A percentile compares a stretch with the other conserved stretches of the same genome.
phyloP scores from a whole-genome alignment of 23 tunicate genomes.

The Styela plicata region DNA sequence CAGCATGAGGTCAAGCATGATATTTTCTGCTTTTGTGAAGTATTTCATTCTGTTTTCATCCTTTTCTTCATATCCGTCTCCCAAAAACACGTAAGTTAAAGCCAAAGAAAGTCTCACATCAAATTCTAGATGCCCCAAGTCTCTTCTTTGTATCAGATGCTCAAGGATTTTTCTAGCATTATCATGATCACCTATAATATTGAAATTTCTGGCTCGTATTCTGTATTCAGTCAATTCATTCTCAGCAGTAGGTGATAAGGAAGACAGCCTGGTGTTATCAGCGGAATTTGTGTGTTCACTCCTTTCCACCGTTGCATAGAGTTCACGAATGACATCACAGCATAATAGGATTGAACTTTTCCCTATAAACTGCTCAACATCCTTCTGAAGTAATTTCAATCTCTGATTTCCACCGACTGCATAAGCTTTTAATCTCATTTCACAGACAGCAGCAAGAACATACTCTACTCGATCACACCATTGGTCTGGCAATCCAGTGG shows the following conservation, averaged over 20 bases:
- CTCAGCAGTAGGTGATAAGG: not conserved
- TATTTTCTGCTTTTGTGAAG: not conserved
- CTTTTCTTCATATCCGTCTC: not conserved
- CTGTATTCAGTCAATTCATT: not conserved
- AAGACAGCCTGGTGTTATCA: not conserved
- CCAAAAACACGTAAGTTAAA: not conserved
- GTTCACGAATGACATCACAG: not conserved
- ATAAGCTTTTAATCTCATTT: not conserved
- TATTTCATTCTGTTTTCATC: not conserved
- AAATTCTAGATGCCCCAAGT: not conserved
- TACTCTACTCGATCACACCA: not conserved
- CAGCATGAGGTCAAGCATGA: not conserved
- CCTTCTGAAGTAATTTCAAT: not conserved
- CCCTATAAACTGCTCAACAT: not conserved
- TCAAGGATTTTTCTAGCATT: not conserved
- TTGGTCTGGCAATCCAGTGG: not conserved
- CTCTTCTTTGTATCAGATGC: not conserved
- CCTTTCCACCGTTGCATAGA: not conserved
- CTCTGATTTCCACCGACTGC: not conserved
- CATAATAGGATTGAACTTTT: not conserved
- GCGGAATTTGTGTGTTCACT: not conserved
- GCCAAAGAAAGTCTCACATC: not conserved
- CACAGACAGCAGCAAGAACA: not conserved
- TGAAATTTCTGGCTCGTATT: not conserved
- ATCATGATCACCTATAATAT: not conserved